These are phyloP conservation scores for Trichomycterus rosablanca DNA, from an alignment of 2,113 vertebrate genomes.

Conservation along the genomic window DNA sequence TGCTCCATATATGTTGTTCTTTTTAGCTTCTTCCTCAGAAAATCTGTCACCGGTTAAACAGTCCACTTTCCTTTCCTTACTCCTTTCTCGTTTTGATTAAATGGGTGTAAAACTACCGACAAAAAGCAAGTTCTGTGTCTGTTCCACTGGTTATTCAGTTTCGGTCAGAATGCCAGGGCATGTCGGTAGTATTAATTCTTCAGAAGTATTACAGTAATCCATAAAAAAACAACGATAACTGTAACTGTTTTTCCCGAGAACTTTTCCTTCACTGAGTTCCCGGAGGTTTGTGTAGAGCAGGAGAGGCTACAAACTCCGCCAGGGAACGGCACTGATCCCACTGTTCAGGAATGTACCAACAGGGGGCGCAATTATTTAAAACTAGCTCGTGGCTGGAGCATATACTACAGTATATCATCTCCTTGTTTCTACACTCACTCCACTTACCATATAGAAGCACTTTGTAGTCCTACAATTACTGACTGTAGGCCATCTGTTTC, in stretches of 20 bases:
- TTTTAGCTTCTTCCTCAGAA: not conserved
- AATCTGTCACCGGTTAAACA: constrained; percentile 60
- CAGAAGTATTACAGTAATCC: constrained; percentile 24
- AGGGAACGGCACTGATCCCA: constrained; percentile 19
- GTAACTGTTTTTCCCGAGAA: constrained; percentile 35
- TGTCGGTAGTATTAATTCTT: constrained; percentile 4
- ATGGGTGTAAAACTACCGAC: constrained; percentile 32
- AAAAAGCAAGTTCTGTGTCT: constrained; percentile 28
- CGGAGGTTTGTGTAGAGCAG: constrained; percentile 23
- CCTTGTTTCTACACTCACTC: no score
- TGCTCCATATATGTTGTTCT: constrained; percentile 9
- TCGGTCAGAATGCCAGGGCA: not conserved
- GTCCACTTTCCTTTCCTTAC: constrained; percentile 52
- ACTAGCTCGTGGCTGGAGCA: no score
- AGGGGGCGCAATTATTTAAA: constrained; percentile 37
- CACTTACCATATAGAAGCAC: no score
- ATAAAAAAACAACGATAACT: constrained; percentile 11
- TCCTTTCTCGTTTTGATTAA: no score
- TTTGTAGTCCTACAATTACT: no score
- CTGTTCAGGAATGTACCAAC: constrained; percentile 10
- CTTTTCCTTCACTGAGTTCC: constrained; percentile 49
- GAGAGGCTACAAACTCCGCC: constrained; percentile 33
- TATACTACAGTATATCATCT: no score
- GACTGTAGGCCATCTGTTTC: no score
- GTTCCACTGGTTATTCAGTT: not conserved